phyloP scores from a whole-genome alignment of 1,140 invertebrate species.

The Laupala kohalensis region DNA sequence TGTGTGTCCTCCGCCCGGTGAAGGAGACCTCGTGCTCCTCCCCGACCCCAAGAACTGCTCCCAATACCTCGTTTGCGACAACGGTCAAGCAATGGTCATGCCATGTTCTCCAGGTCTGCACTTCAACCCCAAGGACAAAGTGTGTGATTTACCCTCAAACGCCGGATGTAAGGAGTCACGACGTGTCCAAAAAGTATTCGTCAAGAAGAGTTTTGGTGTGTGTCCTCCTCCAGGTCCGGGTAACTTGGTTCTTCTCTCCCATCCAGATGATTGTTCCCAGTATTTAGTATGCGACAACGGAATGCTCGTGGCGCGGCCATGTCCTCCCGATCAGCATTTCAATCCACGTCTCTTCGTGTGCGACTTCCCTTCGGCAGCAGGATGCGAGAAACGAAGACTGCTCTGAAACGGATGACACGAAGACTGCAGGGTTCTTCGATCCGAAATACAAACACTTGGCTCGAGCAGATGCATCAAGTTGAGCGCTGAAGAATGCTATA shows the following conservation, averaged over 20 bases:
- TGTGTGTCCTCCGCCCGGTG: neutral
- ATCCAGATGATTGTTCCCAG: neutral
- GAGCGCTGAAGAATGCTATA: no score
- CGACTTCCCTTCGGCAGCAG: neutral
- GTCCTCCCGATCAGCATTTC: neutral
- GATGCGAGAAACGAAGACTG: neutral
- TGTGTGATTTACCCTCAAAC: conserved; percentile 20
- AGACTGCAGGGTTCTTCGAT: no score
- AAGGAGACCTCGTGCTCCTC: neutral
- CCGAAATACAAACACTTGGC: no score
- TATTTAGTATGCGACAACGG: neutral
- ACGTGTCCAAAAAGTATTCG: no score
- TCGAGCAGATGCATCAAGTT: no score
- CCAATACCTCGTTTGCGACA: conserved; percentile 18
- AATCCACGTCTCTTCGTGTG: neutral
- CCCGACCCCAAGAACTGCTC: conserved; percentile 19
- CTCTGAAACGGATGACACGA: no score
- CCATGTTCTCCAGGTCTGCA: conserved; percentile 12
- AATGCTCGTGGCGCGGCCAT: neutral
- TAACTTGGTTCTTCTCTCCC: neutral
- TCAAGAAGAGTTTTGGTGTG: no score
- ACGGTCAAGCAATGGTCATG: conserved; percentile 12
- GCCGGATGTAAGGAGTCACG: neutral
- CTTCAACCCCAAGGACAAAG: conserved; percentile 17
- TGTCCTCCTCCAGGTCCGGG: neutral